Conservation (phyloP, 2,113 vertebrate species). For the Callorhinus ursinus region DNA sequence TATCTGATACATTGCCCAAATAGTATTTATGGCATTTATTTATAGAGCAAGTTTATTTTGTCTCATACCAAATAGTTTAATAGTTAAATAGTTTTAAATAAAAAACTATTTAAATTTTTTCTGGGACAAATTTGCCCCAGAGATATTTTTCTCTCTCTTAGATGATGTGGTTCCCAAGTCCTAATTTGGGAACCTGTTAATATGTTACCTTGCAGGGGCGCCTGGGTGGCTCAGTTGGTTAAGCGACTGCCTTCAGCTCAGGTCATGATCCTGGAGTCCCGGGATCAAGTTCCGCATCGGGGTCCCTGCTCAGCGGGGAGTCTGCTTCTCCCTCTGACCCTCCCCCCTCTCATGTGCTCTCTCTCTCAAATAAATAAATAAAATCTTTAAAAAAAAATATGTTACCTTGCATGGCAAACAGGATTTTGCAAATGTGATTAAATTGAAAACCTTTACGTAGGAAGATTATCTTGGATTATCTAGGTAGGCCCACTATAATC, state of each 20-base stretch:
- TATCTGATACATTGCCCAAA: neutral
- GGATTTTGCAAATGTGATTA: neutral
- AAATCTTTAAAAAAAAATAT: no score
- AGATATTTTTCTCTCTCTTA: neutral
- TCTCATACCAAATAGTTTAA: neutral
- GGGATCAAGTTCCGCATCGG: no score
- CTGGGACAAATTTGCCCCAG: neutral
- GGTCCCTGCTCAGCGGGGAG: no score
- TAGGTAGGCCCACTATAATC: neutral
- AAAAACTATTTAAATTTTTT: neutral
- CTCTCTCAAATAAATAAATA: no score
- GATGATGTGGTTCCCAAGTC: neutral
- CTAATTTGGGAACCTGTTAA: neutral
- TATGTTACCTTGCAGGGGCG: neutral
- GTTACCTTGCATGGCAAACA: neutral
- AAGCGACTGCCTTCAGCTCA: no score
- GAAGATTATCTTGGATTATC: neutral
- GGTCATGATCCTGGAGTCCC: no score
- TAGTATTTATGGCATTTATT: neutral
- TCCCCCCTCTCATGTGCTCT: no score
- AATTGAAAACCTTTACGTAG: neutral
- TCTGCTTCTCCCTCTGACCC: no score
- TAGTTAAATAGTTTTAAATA: no score
- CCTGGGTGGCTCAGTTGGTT: no score
- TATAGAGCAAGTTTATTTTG: neutral